phyloP scores from a whole-genome alignment of 1,140 invertebrate genomes.

The Psix sp. region DNA sequence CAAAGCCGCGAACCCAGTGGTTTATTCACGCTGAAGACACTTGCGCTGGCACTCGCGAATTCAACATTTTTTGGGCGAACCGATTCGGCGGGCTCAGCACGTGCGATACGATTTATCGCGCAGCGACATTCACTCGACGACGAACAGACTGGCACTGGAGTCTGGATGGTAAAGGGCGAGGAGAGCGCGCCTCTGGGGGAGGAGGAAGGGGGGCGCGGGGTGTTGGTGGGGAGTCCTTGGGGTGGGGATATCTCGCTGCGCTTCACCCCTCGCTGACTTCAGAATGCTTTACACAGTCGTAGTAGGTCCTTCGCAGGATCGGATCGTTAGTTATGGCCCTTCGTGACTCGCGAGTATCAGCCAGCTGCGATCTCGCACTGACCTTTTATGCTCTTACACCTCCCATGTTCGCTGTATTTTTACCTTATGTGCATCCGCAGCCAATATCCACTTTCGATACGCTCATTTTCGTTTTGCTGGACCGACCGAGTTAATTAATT shows the following conservation, averaged over 20 bases:
- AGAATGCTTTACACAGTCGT: slow-evolving; percentile 52
- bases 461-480: slow-evolving; percentile 11
- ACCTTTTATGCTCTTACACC: slow-evolving; percentile 54
- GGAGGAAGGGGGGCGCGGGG: background rate
- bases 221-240: background rate
- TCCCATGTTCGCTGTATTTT: slow-evolving; percentile 22
- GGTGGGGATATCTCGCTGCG: slow-evolving; percentile 5
- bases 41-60: slow-evolving; percentile 14
- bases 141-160: slow-evolving; percentile 32
- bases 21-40: background rate
- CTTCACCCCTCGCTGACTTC: slow-evolving; percentile 19
- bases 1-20: background rate
- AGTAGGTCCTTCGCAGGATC: slow-evolving; percentile 46
- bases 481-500: no score
- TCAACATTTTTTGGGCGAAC: slow-evolving; percentile 11
- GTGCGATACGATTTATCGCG: slow-evolving; percentile 1
- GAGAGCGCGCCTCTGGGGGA: background rate
- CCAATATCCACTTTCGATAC: slow-evolving; percentile 9
- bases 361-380: slow-evolving; percentile 46
- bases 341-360: slow-evolving; percentile 52
- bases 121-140: background rate
- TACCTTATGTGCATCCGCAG: slow-evolving; percentile 10
- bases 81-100: slow-evolving; percentile 5
- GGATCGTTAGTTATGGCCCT: slow-evolving; percentile 56
- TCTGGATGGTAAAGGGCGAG: slow-evolving; percentile 18